Base-by-base conservation (phyloP, 2,797 vertebrate species). In the Kryptolebias ocellatus region DNA sequence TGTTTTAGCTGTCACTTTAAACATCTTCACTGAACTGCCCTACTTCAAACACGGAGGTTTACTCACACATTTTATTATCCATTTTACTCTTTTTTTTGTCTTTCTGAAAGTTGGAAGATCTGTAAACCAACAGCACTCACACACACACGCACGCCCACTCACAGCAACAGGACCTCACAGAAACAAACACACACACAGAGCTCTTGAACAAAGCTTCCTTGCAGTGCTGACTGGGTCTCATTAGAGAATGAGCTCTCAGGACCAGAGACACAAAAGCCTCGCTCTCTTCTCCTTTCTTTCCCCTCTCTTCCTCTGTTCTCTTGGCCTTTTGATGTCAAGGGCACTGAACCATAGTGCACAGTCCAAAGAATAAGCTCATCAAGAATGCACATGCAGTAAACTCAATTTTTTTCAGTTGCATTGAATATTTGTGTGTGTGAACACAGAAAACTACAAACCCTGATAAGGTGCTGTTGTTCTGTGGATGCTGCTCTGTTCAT, bases 251-350 rank as follows among this genome's bases (percentile, higher is more conserved):
- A 86, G 84, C 81, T 87, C 85, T 90, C 57, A 87, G 73, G 83
- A 73, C 65, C 47, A 15, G 53, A 82, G 74, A 84, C 81, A 92
- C 86, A 90, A 92, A 89, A 84, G 88, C 86, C 72, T 70, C 20
- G 34, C 83, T 84, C 82, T 87, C 84, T 73, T 82, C 78, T 79
- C 60, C 70, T 53, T 81, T 86, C 77, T 84, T 85, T 85, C 80
- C 81, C 76, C 77, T 79, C 74, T 86, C 84, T 59, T 83, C 68
- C 78, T 86, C 84, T 89, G 76, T 81, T 85, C 89, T 83, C 73
- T 46, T 81, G 79, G 80, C 80, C 87, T 89, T 92, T 90, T 90
- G 86, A 90, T 92, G 85, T 92, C 78, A 87, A 89, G 86, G 80
- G 88, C 78, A 78, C 79, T 83, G 79, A 84, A 87, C 77, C 83